These are phyloP conservation scores for Paracanthobrama guichenoti DNA, from an alignment of 2,113 vertebrate species.

Conservation along the genomic window DNA sequence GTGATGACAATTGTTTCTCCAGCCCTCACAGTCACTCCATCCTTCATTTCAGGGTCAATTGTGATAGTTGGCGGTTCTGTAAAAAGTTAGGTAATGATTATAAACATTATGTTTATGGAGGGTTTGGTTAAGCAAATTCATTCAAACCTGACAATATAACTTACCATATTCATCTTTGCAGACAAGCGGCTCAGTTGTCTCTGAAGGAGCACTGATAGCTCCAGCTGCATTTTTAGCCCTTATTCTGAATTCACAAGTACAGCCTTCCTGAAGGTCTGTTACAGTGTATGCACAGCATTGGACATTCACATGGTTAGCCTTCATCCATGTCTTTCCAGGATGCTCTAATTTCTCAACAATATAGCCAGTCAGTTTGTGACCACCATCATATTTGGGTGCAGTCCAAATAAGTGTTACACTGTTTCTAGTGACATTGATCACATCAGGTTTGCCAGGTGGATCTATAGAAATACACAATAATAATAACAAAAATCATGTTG, in stretches of 20 bases:
- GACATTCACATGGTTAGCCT: slow-evolving; percentile 95
- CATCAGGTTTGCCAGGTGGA: slow-evolving; percentile 97
- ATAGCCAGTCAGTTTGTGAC: slow-evolving; percentile 94
- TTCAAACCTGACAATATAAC: slow-evolving; percentile 56
- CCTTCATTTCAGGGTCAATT: slow-evolving; percentile 91
- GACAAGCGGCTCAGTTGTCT: slow-evolving; percentile 85
- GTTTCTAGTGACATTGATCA: slow-evolving; percentile 90
- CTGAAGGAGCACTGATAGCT: slow-evolving; percentile 91
- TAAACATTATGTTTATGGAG: background rate
- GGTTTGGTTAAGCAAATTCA: background rate
- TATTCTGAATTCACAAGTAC: slow-evolving; percentile 93
- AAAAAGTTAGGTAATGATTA: slow-evolving; percentile 48
- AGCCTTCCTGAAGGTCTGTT: slow-evolving; percentile 87
- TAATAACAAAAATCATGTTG: background rate
- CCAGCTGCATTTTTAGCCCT: slow-evolving; percentile 95
- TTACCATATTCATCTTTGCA: slow-evolving; percentile 98
- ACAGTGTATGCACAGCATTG: slow-evolving; percentile 93
- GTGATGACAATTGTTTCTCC: slow-evolving; percentile 89
- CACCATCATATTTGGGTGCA: slow-evolving; percentile 94
- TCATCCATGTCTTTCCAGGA: slow-evolving; percentile 89
- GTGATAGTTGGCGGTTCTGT: slow-evolving; percentile 94
- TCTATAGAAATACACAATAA: slow-evolving; percentile 73
- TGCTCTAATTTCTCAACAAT: slow-evolving; percentile 93
- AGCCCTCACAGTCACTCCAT: slow-evolving; percentile 90
- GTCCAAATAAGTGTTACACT: slow-evolving; percentile 96